Percentiles rank a stretch among this genome's conserved stretches.
Conservation (phyloP, 2,888 invertebrate genomes). For the Epinotia demarniana region DNA sequence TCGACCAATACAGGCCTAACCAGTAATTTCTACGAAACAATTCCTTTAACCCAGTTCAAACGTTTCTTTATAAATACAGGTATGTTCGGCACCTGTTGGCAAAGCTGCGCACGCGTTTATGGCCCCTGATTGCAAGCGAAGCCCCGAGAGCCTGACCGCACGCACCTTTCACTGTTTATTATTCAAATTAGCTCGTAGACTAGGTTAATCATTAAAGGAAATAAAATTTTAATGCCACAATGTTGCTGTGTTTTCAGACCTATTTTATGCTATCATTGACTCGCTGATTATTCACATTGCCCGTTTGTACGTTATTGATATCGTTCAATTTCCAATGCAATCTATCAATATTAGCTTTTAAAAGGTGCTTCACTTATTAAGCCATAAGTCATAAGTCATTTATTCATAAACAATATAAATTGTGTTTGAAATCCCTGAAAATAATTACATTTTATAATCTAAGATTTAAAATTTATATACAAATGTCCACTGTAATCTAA, state of each 20-base stretch:
- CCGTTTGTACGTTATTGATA: background rate
- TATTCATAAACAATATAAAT: too few relatives aligned
- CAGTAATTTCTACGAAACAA: slow-evolving; percentile 37
- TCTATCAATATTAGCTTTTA: background rate
- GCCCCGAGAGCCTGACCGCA: slow-evolving; percentile 22
- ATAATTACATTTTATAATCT: too few relatives aligned
- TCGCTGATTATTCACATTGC: background rate
- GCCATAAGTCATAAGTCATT: too few relatives aligned
- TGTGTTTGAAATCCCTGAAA: too few relatives aligned
- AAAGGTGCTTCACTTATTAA: too few relatives aligned
- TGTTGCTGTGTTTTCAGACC: slow-evolving; percentile 1
- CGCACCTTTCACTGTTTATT: slow-evolving; percentile 44
- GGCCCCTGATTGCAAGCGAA: slow-evolving; percentile 57
- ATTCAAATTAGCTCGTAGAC: slow-evolving; percentile 36
- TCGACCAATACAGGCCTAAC: slow-evolving; percentile 6
- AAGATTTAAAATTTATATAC: too few relatives aligned
- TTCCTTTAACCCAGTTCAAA: slow-evolving; percentile 19
- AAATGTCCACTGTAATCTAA: too few relatives aligned
- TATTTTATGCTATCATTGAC: background rate
- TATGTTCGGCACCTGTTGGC: slow-evolving; percentile 58
- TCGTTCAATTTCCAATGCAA: too few relatives aligned
- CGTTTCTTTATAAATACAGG: slow-evolving; percentile 47
- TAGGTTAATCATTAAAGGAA: slow-evolving; percentile 30
- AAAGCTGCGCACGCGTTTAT: slow-evolving; percentile 58
- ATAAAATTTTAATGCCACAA: background rate